Evolutionary conservation across 1,140 invertebrate species (phyloP), one percentile per base, ranked within the genome.

Genomic region (Liolophura sinensis): DNA sequence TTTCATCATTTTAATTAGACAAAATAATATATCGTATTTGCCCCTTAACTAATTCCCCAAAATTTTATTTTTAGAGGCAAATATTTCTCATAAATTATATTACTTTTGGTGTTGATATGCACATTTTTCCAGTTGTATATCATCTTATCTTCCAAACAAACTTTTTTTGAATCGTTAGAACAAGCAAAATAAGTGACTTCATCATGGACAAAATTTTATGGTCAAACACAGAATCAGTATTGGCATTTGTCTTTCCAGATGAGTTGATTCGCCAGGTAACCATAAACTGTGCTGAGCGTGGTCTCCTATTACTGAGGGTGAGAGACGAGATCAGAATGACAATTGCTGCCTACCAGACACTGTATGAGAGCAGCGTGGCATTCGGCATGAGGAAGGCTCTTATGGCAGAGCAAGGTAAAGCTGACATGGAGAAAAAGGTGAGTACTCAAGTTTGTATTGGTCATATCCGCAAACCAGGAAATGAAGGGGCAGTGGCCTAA

Each of bases 301-400:
- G 97, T n/a, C 86, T 99, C 11, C 84, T 99, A 1, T 85, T 99
- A 16, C 84, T 98, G 25, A 87, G 96, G 75, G 92, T 99, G 0
- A 87, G 97, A 25, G 96, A 99, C 84, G 97, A 99, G 87, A 91
- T 98, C 60, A 88, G 91, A 68, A 97, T 99, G 91, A 98, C 96
- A 0, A 92, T 98, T 78, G 91, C 94, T 74, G 95, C 96, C 1
- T 99, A 97, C 78, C 90, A 91, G 88, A 93, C 93, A 0, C 87
- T 99, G 0, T 98, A 99, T 82, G 97, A 98, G 83, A 98, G 95
- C 83, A 96, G 95, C 65, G 94, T 98, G 61, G 96, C 96, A 7
- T 99, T 98, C 83, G 97, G 97, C 40, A 95, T 99, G 89, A 89
- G 97, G 54, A 99, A 99, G 88, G 95, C 96, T n/a, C 85, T 98